phyloP scores from a whole-genome alignment of 2,797 vertebrate species.

The Muscicapa striata region DNA sequence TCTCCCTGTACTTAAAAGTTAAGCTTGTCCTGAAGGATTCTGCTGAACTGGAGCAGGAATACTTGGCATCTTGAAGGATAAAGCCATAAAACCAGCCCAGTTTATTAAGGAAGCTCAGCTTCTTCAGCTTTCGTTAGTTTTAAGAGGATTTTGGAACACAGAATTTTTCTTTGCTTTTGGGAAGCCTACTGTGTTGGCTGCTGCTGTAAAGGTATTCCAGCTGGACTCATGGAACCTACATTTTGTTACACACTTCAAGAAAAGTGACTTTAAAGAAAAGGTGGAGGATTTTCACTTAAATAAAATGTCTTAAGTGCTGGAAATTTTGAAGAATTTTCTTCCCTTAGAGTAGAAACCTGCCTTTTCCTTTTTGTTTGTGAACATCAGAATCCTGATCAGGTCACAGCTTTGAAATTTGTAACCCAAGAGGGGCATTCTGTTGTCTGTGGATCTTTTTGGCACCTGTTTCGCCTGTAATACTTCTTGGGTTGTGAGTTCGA shows the following conservation, averaged over 20 bases:
- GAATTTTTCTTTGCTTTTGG: background rate
- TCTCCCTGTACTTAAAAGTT: conserved; percentile 7
- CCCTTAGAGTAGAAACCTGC: background rate
- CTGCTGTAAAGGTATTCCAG: background rate
- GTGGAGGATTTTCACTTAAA: background rate
- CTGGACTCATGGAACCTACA: background rate
- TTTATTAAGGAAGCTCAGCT: conserved; percentile 33
- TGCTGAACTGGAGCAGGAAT: background rate
- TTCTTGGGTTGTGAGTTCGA: background rate
- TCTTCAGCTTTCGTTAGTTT: background rate
- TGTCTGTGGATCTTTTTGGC: background rate
- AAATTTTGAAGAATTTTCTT: background rate
- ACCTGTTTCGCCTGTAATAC: background rate
- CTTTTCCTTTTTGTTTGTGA: background rate
- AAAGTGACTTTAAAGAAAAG: background rate
- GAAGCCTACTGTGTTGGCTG: background rate
- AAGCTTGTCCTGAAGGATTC: conserved; percentile 42
- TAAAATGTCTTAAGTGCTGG: background rate
- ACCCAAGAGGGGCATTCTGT: background rate
- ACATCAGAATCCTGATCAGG: background rate
- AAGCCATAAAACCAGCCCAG: conserved; percentile 18
- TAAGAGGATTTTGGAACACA: conserved; percentile 28
- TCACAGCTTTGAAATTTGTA: background rate
- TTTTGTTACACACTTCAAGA: background rate
- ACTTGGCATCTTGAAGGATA: conserved; percentile 23